Evolutionary conservation across 1,140 invertebrate species (phyloP), one percentile per base, ranked within the genome.

Genomic region (Nasonia vitripennis): DNA sequence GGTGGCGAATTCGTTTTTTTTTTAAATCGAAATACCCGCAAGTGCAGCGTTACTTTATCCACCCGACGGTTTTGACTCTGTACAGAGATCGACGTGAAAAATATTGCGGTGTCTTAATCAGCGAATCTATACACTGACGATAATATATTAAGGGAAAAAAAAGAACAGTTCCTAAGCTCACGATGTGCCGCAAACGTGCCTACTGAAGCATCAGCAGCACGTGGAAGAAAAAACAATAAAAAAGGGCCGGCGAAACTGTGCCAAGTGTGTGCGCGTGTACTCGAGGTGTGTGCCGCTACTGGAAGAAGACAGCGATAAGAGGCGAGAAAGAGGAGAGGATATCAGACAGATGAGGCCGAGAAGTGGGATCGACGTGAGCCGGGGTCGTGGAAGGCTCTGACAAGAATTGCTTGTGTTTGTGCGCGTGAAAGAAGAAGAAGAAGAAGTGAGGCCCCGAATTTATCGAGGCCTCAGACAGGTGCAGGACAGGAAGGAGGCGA

Each of bases 341-440:
- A 37, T 75, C n/a, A 87, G 84, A 86, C 92, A 92, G 90, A 93
- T 93, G 92, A 92, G 91, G 90, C 90, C 89, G 90, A 90, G 91
- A 89, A 75, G 74, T n/a, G 75, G 78, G 31, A 81, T 81, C 23
- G 71, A 77, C 27, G 84, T 68, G 78, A 62, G 85, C 89, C 85
- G 88, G 87, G 85, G 80, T 86, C 89, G 87, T 88, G 86, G 89
- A 87, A 88, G 89, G 89, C 91, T 93, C 90, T 93, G 91, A 93
- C 91, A 90, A 62, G 55, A 62, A n/a, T 62, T 62, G 0, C 17
- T 7, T n/a, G 4, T 62, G 6, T 62, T 62, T 62, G 55, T 62
- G 48, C 23, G n/a, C 75, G n/a, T n/a, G 11, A 85, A 84, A 80
- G 87, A 87, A 87, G 87, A 91, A 87, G 87, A 88, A 91, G 90